These are phyloP conservation scores for Agapetus fuscipes DNA, from an alignment of 2,888 invertebrate genomes.

Conservation along the genomic window DNA sequence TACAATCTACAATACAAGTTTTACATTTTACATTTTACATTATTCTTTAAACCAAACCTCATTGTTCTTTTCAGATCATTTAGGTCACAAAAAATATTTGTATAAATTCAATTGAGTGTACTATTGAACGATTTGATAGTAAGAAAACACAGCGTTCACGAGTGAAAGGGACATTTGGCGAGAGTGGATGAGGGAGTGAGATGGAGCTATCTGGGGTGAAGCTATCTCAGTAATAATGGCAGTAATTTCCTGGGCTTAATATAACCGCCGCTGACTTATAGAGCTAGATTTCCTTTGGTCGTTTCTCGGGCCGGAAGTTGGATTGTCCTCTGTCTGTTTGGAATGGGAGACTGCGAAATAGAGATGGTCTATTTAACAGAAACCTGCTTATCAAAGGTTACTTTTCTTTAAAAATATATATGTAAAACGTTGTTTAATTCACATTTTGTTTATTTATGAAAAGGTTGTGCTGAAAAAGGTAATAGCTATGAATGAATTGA, in stretches of 20 bases:
- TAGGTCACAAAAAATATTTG: no score
- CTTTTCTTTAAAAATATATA: no score
- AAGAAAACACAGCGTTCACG: constrained; percentile 10
- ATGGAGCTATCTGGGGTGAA: constrained; percentile 4
- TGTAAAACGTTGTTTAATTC: no score
- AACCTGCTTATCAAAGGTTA: no score
- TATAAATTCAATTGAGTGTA: constrained; percentile 8
- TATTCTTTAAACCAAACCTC: no score
- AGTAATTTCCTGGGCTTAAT: constrained; percentile 21
- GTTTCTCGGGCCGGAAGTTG: constrained; percentile 17
- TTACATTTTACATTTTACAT: no score
- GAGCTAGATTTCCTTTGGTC: constrained; percentile 18
- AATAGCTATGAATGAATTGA: no score
- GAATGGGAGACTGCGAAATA: constrained; percentile 17
- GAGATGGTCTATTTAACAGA: no score
- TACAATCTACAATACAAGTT: no score
- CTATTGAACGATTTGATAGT: constrained; percentile 3
- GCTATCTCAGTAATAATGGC: constrained; percentile 18
- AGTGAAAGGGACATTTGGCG: constrained; percentile 2
- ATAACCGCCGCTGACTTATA: constrained; percentile 21
- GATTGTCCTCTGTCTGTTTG: constrained; percentile 18
- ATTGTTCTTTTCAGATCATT: no score
- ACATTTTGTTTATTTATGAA: no score
- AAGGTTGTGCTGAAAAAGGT: no score
- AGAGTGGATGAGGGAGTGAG: constrained; percentile 1